Conservation (phyloP, 2,113 vertebrate genomes). For the Hydrochoerus hydrochaeris region DNA sequence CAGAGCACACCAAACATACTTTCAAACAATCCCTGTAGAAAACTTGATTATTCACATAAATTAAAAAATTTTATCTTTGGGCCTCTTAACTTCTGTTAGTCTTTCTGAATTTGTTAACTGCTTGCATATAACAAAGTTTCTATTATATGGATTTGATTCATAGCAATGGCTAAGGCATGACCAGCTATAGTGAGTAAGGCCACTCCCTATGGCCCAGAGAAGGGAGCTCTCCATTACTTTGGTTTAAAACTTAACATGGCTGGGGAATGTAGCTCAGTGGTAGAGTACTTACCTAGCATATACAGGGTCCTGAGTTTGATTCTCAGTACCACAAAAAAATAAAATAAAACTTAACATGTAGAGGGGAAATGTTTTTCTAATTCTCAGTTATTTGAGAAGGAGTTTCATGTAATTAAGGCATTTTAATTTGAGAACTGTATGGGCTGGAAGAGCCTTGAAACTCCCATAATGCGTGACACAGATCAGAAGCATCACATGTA, state of each 20-base stretch:
- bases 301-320: neutral
- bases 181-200: neutral
- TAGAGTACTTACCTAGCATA: neutral
- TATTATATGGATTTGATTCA: neutral
- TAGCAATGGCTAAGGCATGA: neutral
- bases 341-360: neutral
- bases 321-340: neutral
- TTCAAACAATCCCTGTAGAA: slow-evolving; percentile 28
- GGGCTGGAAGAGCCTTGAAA: neutral
- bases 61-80: neutral
- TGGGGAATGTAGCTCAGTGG: neutral
- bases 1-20: neutral
- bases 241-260: neutral
- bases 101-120: neutral
- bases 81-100: neutral
- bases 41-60: slow-evolving; percentile 40
- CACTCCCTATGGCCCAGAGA: neutral
- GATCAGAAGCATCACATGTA: neutral
- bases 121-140: neutral
- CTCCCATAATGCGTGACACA: neutral
- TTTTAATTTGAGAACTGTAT: slow-evolving; percentile 11
- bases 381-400: neutral
- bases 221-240: neutral
- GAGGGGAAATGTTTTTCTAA: neutral
- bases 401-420: neutral